Base-by-base conservation (phyloP, 2,113 vertebrate genomes). In the Himantopus leucocephalus region DNA sequence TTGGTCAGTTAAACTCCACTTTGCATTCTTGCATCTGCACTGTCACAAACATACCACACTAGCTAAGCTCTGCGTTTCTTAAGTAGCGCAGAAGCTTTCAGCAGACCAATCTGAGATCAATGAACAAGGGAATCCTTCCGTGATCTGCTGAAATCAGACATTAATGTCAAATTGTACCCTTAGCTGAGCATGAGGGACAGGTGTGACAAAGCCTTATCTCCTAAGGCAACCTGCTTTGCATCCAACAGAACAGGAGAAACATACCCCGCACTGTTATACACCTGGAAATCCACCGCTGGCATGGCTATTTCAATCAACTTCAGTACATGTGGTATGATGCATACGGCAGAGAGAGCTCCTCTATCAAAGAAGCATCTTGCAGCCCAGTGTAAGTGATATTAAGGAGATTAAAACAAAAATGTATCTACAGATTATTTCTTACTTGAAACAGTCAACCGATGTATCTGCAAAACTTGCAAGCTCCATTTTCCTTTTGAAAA, bases 21-120 rank as follows among this genome's bases (percentile, higher is more conserved):
- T 56, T 48, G 34, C 52, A 37, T 41, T 50, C 58, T 34, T 23
- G 30, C 34, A 63, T n/a, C 45, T 52, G 7, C 0, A 0, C n/a
- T 58, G 27, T 19, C 55, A 68, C 66, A 81, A 58, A 75, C 50
- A 43, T 14, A 64, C 34, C 45, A 81, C 73, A 62, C 30, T 30
- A 59, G 24, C 27, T 26, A 45, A 93, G 30, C 30, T 19, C 39
- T 75, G 15, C 13, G 2, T 32, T 55, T 80, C 60, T 60, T 20
- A 66, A 22, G 37, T 8, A 41, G 34, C 29, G 79, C 22, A 60
- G 35, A 81, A 79, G 48, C 55, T 70, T 84, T 48, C 20, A 88
- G 24, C 59, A 86, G 41, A 58, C 5, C 63, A 47, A 18, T 13
- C 16, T 43, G 35, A 67, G 15, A 78, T 52, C 27, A 94, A 2